Conservation (phyloP, 2,113 vertebrate species). For the Garra rufa region DNA sequence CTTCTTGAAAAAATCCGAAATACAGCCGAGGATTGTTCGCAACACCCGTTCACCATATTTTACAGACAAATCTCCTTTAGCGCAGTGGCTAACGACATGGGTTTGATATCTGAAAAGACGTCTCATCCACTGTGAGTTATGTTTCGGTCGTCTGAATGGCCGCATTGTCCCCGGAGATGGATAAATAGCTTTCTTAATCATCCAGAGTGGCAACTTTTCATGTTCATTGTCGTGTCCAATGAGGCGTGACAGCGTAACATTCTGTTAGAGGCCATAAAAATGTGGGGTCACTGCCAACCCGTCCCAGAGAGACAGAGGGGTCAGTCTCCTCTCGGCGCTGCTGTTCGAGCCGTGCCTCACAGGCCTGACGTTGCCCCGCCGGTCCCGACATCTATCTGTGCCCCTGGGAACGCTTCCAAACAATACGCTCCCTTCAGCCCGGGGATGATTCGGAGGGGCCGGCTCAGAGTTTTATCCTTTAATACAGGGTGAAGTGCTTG, state of each 20-base stretch:
- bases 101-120: conserved; percentile 42
- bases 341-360: conserved; percentile 29
- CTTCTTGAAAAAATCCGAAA: background rate
- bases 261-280: conserved; percentile 53
- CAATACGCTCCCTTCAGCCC: conserved; percentile 47
- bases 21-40: conserved; percentile 22
- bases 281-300: conserved; percentile 54
- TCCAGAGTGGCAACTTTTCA: conserved; percentile 58
- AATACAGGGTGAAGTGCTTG: conserved; percentile 42
- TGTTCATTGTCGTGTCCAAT: conserved; percentile 55
- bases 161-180: conserved; percentile 46
- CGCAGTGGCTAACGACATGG: conserved; percentile 17
- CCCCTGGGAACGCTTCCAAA: conserved; percentile 50
- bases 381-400: conserved; percentile 6
- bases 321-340: conserved; percentile 29
- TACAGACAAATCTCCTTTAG: conserved; percentile 39
- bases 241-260: conserved; percentile 51
- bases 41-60: conserved; percentile 32
- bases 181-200: conserved; percentile 57
- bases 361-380: conserved; percentile 1
- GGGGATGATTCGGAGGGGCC: conserved; percentile 6
- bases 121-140: conserved; percentile 30
- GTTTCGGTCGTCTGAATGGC: conserved; percentile 40
- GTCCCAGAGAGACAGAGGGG: conserved; percentile 32
- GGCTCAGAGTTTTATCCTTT: conserved; percentile 37